Percentiles rank a stretch among this genome's conserved stretches.
phyloP scores from a whole-genome alignment of 2,113 vertebrate genomes.

The Corythaeola cristata region DNA sequence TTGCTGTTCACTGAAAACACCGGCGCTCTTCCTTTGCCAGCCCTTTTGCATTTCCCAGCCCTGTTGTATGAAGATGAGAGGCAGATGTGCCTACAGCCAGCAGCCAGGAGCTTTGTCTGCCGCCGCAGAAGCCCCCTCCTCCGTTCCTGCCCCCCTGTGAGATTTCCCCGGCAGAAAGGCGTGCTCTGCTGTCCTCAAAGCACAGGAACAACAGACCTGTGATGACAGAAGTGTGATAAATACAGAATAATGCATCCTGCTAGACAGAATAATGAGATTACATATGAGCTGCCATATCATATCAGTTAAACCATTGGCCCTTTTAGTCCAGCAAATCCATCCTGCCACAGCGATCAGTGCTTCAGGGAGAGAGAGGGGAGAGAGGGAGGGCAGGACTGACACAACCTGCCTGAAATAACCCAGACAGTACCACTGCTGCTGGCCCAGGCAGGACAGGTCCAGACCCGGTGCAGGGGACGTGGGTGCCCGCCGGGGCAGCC shows the following conservation, averaged over 20 bases:
- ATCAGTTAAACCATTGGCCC: constrained; percentile 57
- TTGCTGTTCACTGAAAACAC: background rate
- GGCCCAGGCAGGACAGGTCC: accelerated
- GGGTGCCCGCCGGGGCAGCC: accelerated
- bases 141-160: background rate
- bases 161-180: background rate
- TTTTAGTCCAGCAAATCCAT: constrained; percentile 39
- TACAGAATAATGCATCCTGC: constrained; percentile 56
- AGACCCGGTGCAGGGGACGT: accelerated
- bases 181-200: background rate
- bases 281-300: constrained; percentile 60
- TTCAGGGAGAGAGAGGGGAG: background rate
- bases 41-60: background rate
- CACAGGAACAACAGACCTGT: background rate
- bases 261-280: constrained; percentile 67
- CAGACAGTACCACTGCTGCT: accelerated
- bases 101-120: background rate
- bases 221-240: constrained; percentile 53
- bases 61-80: background rate
- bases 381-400: constrained; percentile 1
- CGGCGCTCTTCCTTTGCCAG: background rate
- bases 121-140: background rate
- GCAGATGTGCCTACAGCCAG: background rate
- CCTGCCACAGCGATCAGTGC: constrained; percentile 30
- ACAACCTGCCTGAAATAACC: constrained; percentile 52